Percentiles rank a stretch among this genome's conserved stretches.
These are phyloP conservation scores for Scaptomyza polygonia DNA, from an alignment of 2,888 invertebrate species.

Conservation along the genomic window DNA sequence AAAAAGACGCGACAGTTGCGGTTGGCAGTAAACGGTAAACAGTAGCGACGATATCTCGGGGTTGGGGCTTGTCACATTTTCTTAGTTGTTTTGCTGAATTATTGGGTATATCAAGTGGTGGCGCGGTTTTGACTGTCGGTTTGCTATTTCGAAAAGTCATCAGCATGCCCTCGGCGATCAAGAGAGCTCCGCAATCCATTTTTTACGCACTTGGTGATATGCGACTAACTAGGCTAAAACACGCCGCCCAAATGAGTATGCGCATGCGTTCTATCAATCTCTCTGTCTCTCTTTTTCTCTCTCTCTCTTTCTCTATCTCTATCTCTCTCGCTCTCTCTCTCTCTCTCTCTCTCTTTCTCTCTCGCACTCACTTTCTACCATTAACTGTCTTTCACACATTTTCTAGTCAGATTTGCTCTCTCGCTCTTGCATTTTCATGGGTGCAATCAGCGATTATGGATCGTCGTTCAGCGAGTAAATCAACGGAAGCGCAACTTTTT, in stretches of 20 bases:
- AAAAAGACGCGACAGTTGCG: slow-evolving; percentile 14
- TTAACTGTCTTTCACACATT: slow-evolving; percentile 1
- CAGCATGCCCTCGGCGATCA: slow-evolving; percentile 53
- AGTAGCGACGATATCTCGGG: slow-evolving; percentile 41
- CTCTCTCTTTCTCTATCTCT: too few relatives aligned
- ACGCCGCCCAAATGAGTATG: slow-evolving; percentile 35
- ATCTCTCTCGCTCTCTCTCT: too few relatives aligned
- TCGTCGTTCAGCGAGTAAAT: slow-evolving; percentile 9
- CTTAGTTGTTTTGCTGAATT: slow-evolving; percentile 26
- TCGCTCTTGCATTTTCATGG: neutral
- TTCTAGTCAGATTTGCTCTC: slow-evolving; percentile 8
- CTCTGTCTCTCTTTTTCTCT: too few relatives aligned
- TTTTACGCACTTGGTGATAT: slow-evolving; percentile 54
- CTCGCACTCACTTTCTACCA: neutral
- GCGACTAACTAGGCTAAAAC: slow-evolving; percentile 53
- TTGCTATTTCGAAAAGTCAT: slow-evolving; percentile 72
- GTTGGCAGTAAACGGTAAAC: slow-evolving; percentile 10
- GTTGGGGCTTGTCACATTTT: slow-evolving; percentile 33
- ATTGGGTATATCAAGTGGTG: slow-evolving; percentile 54
- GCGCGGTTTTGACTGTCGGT: slow-evolving; percentile 73
- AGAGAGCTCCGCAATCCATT: slow-evolving; percentile 37
- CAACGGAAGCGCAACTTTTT: slow-evolving; percentile 9
- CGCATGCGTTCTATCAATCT: slow-evolving; percentile 23
- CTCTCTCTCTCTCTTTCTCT: too few relatives aligned
- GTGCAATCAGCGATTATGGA: neutral